Conservation (phyloP, 2,888 invertebrate genomes). For the Cataglyphis livida region DNA sequence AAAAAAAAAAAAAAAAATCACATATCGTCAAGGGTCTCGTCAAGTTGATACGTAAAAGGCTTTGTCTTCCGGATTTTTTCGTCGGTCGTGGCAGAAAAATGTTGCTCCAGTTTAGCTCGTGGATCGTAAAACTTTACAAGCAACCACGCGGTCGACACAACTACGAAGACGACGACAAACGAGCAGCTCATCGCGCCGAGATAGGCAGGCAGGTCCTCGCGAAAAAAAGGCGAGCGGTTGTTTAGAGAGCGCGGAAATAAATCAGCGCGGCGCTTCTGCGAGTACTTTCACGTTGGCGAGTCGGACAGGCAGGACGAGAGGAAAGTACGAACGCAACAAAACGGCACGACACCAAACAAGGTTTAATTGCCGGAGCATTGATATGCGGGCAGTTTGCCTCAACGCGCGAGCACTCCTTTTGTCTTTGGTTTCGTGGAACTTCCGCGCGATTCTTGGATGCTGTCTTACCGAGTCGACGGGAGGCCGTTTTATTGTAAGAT, state of each 20-base stretch:
- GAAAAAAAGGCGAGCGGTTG: constrained; percentile 64
- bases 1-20: constrained; percentile 55
- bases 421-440: constrained; percentile 72
- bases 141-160: background rate
- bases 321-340: constrained; percentile 58
- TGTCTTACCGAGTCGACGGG: background rate
- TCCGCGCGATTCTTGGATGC: constrained; percentile 45
- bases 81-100: constrained; percentile 63
- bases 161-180: constrained; percentile 30
- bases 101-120: constrained; percentile 70
- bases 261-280: constrained; percentile 80
- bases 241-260: constrained; percentile 77
- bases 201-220: constrained; percentile 39
- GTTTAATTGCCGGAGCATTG: constrained; percentile 82
- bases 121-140: constrained; percentile 3
- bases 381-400: constrained; percentile 73
- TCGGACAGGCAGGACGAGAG: constrained; percentile 56
- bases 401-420: constrained; percentile 73
- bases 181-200: constrained; percentile 44
- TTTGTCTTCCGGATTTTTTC: constrained; percentile 58
- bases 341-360: constrained; percentile 79
- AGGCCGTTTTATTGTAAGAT: background rate
- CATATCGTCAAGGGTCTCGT: constrained; percentile 52
- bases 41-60: constrained; percentile 64
- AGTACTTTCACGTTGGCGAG: constrained; percentile 70